Conservation (phyloP, 2,797 vertebrate genomes). For the Heteromormyrus szaboi region DNA sequence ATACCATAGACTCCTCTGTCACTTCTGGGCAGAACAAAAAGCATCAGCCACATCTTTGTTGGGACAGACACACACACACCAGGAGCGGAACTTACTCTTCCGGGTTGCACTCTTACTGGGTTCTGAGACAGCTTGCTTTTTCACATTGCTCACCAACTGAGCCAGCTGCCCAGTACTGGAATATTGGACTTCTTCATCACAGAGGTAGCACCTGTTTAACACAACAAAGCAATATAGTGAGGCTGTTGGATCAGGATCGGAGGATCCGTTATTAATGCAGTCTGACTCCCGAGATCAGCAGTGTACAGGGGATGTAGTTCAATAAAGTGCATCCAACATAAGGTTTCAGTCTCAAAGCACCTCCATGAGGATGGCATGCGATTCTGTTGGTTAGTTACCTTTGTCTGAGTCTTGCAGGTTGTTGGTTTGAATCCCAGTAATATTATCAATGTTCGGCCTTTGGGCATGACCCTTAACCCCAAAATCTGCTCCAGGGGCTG, state of each 20-base stretch:
- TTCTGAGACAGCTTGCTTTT: slow-evolving; percentile 61
- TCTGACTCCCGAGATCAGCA: not conserved
- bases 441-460: not conserved
- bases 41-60: not conserved
- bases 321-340: not conserved
- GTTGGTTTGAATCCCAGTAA: not conserved
- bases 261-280: not conserved
- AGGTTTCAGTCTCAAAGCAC: not conserved
- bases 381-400: not conserved
- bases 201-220: slow-evolving; percentile 77
- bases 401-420: not conserved
- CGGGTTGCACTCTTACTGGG: slow-evolving; percentile 37
- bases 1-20: slow-evolving; percentile 24
- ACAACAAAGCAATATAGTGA: not conserved
- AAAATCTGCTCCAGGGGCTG: not conserved
- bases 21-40: slow-evolving; percentile 33
- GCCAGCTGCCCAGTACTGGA: slow-evolving; percentile 69
- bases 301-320: not conserved
- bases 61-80: not conserved
- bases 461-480: not conserved
- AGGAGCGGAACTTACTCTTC: slow-evolving; percentile 58
- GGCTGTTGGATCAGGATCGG: not conserved
- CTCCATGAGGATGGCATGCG: not conserved
- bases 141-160: slow-evolving; percentile 75
- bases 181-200: slow-evolving; percentile 78